A percentile compares a stretch with the other conserved stretches of the same genome.
phyloP scores from a whole-genome alignment of 2,888 invertebrate genomes.

The Melinaea menophilus region DNA sequence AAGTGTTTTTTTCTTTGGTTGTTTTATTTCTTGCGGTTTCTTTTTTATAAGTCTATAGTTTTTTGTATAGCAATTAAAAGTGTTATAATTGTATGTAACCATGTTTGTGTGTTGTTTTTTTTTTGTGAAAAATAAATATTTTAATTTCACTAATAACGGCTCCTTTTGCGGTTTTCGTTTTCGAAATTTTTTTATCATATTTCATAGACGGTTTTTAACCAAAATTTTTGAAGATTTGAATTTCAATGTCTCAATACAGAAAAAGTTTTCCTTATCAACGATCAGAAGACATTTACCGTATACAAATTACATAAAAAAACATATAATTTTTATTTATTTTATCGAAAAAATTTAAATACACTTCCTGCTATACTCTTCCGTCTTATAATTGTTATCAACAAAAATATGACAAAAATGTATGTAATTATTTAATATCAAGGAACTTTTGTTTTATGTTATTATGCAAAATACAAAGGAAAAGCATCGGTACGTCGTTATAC shows the following conservation, averaged over 20 bases:
- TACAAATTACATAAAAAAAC: too few relatives aligned
- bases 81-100: conserved; percentile 22
- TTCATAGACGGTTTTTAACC: too few relatives aligned
- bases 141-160: conserved; percentile 6
- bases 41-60: conserved; percentile 31
- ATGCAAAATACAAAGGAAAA: conserved; percentile 28
- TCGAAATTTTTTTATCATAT: too few relatives aligned
- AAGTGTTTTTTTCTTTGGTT: conserved; percentile 44
- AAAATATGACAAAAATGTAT: not conserved
- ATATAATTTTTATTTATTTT: too few relatives aligned
- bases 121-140: conserved; percentile 5
- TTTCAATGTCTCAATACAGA: too few relatives aligned
- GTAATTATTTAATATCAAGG: conserved; percentile 1
- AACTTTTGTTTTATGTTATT: conserved; percentile 12
- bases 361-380: too few relatives aligned
- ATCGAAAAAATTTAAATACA: too few relatives aligned
- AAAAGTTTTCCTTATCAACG: too few relatives aligned
- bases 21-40: conserved; percentile 42
- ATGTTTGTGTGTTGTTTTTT: conserved; percentile 17
- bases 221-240: too few relatives aligned
- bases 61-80: conserved; percentile 32
- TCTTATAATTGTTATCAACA: not conserved
- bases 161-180: not conserved
- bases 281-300: too few relatives aligned
- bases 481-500: conserved; percentile 25